Evolutionary conservation across 2,113 vertebrate genomes (phyloP).

Genomic region (Lucifuga dentata): DNA sequence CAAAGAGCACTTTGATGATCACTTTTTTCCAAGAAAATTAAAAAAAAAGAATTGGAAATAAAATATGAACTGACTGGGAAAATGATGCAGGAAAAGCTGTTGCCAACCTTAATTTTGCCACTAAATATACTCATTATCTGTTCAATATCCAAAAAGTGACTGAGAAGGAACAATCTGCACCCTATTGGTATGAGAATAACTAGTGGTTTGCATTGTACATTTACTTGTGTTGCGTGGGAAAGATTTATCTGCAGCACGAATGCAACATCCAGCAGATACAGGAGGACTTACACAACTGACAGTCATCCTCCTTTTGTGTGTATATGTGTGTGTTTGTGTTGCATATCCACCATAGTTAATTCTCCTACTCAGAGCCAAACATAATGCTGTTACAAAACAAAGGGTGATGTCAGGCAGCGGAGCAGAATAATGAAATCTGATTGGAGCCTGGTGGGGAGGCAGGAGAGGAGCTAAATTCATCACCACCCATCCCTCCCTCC

Average conservation of each 20-base stretch:
- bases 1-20: no score
- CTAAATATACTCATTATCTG: no score
- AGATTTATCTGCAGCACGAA: slow-evolving; percentile 5
- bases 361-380: slow-evolving; percentile 48
- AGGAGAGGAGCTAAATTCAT: slow-evolving; percentile 34
- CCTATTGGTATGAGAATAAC: not conserved
- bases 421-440: slow-evolving; percentile 45
- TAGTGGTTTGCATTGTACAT: not conserved
- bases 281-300: slow-evolving; percentile 12
- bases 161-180: not conserved
- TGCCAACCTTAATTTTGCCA: no score
- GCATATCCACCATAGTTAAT: slow-evolving; percentile 10
- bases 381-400: slow-evolving; percentile 68
- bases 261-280: slow-evolving; percentile 4
- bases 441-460: slow-evolving; percentile 30
- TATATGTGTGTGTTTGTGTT: slow-evolving; percentile 19
- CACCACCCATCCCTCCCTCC: not conserved
- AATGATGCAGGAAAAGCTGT: no score
- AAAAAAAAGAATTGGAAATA: no score
- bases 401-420: slow-evolving; percentile 34
- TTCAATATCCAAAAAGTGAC: no score
- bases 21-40: no score
- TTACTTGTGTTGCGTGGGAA: not conserved
- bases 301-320: not conserved
- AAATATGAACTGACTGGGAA: no score